phyloP scores from a whole-genome alignment of 2,797 vertebrate species.

The Podargus strigoides region DNA sequence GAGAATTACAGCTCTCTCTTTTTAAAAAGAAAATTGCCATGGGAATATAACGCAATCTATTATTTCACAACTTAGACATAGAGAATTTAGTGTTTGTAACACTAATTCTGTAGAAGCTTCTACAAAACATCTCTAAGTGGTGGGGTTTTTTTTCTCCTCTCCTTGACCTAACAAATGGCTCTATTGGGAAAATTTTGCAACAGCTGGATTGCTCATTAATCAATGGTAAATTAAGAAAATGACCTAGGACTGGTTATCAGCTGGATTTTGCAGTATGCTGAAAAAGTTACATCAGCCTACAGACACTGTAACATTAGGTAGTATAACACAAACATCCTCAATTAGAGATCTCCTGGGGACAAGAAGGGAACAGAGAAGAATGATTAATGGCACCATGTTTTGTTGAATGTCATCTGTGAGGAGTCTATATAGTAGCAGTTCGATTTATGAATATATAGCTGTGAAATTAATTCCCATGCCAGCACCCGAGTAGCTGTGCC shows the following conservation, averaged over 20 bases:
- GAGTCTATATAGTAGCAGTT: not conserved
- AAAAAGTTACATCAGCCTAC: constrained; percentile 30
- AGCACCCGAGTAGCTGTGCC: not conserved
- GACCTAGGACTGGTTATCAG: constrained; percentile 14
- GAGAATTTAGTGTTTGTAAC: not conserved
- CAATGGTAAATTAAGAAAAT: constrained; percentile 59
- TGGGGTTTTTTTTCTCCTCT: not conserved
- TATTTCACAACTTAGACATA: not conserved
- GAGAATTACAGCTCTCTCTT: constrained; percentile 14
- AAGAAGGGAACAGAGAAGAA: not conserved
- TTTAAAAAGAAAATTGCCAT: constrained; percentile 21
- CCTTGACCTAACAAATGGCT: constrained; percentile 41
- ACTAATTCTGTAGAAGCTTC: not conserved
- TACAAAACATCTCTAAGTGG: constrained; percentile 20
- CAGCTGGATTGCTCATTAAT: constrained; percentile 68
- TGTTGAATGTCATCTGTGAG: not conserved
- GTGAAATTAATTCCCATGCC: not conserved
- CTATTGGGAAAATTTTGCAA: constrained; percentile 50
- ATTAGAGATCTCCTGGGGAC: not conserved
- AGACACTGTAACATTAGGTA: not conserved
- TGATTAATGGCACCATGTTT: not conserved
- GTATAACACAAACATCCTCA: not conserved
- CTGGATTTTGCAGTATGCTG: constrained; percentile 24
- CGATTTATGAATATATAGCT: not conserved
- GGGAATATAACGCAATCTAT: constrained; percentile 22